Evolutionary conservation across 64 coral and sea anemone genomes (phyloP).

Genomic region (Acropora tenuis): DNA sequence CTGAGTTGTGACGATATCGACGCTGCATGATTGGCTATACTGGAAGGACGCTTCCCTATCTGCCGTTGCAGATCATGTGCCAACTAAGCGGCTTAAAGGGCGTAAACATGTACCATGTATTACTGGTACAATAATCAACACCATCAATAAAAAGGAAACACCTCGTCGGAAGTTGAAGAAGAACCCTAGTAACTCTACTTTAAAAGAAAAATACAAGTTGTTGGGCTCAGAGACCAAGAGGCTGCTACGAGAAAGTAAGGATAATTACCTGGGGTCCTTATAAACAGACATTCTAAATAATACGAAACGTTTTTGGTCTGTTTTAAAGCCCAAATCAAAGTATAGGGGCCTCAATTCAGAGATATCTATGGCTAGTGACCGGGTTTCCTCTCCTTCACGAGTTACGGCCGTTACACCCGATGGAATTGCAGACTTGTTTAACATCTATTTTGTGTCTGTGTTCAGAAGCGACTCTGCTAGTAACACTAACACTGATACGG

Average conservation of each 20-base stretch:
- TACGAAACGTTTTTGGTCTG: too few species aligned
- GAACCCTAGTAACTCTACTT: background rate
- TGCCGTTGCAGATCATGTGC: background rate
- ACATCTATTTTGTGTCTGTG: too few species aligned
- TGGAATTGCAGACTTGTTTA: too few species aligned
- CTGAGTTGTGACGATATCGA: background rate
- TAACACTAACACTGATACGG: too few species aligned
- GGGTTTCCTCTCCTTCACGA: too few species aligned
- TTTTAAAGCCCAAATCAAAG: too few species aligned
- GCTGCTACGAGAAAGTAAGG: background rate
- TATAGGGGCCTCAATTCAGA: too few species aligned
- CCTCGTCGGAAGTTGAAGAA: background rate
- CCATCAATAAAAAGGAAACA: background rate
- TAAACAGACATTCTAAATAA: too few species aligned
- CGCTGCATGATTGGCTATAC: background rate
- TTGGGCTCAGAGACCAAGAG: background rate
- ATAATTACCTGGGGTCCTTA: background rate
- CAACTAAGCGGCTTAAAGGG: background rate
- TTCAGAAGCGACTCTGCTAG: too few species aligned
- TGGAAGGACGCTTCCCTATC: background rate
- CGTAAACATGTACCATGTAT: background rate
- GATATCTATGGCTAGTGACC: too few species aligned
- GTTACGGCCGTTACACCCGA: too few species aligned
- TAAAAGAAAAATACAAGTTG: background rate
- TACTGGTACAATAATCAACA: too few species aligned